Evolutionary conservation across 2,888 invertebrate genomes (phyloP).

Genomic region (Microdon myrmicae): DNA sequence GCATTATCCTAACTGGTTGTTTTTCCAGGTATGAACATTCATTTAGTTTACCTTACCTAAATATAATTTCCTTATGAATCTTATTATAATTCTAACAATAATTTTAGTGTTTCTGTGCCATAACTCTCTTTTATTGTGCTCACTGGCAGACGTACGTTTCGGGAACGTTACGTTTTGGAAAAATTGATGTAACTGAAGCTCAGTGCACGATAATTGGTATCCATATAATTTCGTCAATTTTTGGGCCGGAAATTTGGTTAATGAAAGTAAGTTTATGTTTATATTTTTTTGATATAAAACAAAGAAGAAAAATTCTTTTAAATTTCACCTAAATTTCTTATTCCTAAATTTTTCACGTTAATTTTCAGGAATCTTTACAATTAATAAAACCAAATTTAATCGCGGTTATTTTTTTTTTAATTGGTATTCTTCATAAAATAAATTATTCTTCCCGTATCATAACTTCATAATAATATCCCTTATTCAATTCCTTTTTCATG

Average conservation of each 20-base stretch:
- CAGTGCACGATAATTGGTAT: slow-evolving; percentile 92
- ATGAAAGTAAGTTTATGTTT: slow-evolving; percentile 70
- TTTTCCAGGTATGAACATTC: slow-evolving; percentile 76
- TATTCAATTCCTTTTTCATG: too few species aligned
- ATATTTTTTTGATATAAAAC: slow-evolving; percentile 54
- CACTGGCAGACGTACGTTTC: slow-evolving; percentile 99
- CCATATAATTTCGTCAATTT: slow-evolving; percentile 85
- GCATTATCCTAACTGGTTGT: slow-evolving; percentile 91
- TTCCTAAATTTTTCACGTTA: too few species aligned
- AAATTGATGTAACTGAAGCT: slow-evolving; percentile 97
- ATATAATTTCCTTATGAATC: neutral
- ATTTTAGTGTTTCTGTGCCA: slow-evolving; percentile 89
- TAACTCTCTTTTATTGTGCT: slow-evolving; percentile 96
- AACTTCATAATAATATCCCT: too few species aligned
- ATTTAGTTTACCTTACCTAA: neutral
- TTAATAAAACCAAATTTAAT: too few species aligned
- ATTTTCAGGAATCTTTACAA: too few species aligned
- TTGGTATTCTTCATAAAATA: too few species aligned
- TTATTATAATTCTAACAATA: slow-evolving; percentile 9
- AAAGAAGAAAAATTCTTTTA: slow-evolving; percentile 1
- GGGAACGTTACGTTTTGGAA: slow-evolving; percentile 89
- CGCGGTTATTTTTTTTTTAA: too few species aligned
- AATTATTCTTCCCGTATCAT: too few species aligned
- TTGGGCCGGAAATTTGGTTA: slow-evolving; percentile 90
- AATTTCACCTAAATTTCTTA: too few species aligned